Evolutionary conservation across 1,140 invertebrate species (phyloP), one percentile per base, ranked within the genome.

Genomic region (Drosophila busckii): DNA sequence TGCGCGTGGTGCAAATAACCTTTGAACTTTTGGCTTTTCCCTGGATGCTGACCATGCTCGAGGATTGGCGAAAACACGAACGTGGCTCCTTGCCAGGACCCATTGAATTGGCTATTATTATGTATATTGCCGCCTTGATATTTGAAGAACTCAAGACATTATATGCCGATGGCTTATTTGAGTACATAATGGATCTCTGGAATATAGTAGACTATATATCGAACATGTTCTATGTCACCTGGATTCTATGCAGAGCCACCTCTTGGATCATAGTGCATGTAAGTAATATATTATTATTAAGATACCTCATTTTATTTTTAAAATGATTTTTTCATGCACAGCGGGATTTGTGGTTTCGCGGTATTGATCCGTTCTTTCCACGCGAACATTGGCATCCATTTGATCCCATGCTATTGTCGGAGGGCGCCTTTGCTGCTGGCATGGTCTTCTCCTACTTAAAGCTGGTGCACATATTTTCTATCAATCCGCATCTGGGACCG

Each of bases 131-230:
- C 86, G 96, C 96, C 88, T 91, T 97, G 62, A 93, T 99, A 29
- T 96, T 94, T 90, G 92, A 92, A 4, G 97, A 99, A 89, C 93
- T 97, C 28, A 92, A 94, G 73, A 89, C 96, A 15, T 88, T 98
- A 8, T 98, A 96, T 93, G 90, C 92, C 0, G 94, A 94, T 52
- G 97, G 97, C 0, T 78, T 98, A n/a, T 85, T 93, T 19, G 95
- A 97, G 29, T 99, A 98, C 80, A 89, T 97, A 19, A 92, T 92
- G 34, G 97, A 99, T 88, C 91, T 98, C 49, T 99, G 97, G 97
- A 99, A 99, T 86, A 96, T 98, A 64, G 93, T 98, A 2, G 97
- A 99, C 87, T 98, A 98, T 80, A 93, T 98, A 64, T 97, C 96
- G 9, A 98, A 98, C 87, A 91, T 93, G 58, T 95, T 98, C 67